Percentiles rank a stretch among this genome's conserved stretches.
These are phyloP conservation scores for Bergia sp. DNA, from an alignment of 92 coral and sea anemone species.

Conservation along the genomic window DNA sequence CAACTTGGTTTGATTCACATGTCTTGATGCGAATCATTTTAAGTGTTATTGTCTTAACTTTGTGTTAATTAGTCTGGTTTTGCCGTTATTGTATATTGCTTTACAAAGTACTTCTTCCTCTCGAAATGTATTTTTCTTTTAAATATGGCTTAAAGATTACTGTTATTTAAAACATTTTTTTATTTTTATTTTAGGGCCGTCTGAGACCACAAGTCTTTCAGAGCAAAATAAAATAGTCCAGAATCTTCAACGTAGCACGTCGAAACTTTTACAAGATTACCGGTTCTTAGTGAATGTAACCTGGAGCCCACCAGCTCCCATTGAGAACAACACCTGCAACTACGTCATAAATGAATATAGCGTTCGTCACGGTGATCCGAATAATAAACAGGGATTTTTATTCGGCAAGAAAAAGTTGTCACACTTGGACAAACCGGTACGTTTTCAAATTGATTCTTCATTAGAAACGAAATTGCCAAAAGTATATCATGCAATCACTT, in stretches of 20 bases:
- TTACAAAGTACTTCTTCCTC: no score
- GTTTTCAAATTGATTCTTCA: background rate
- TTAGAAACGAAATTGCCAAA: background rate
- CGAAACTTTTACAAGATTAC: slow-evolving; percentile 18
- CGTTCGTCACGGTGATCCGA: slow-evolving; percentile 28
- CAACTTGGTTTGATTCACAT: no score
- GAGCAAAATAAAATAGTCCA: background rate
- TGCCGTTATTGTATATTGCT: no score
- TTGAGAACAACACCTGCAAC: slow-evolving; percentile 2
- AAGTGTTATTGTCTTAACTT: no score
- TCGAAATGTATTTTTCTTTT: no score
- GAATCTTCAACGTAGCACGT: background rate
- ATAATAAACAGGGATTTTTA: background rate
- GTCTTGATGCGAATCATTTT: no score
- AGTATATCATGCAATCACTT: no score
- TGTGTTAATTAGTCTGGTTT: no score
- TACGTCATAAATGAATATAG: background rate
- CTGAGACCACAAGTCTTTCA: background rate
- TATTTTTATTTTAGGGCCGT: background rate
- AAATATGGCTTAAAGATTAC: no score
- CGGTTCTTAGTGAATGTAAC: background rate
- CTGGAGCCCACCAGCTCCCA: slow-evolving; percentile 11
- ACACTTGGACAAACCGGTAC: background rate
- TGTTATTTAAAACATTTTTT: background rate
- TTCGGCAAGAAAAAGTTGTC: background rate